These are phyloP conservation scores for Gopherus flavomarginatus DNA, from an alignment of 2,113 vertebrate genomes.

Conservation along the genomic window DNA sequence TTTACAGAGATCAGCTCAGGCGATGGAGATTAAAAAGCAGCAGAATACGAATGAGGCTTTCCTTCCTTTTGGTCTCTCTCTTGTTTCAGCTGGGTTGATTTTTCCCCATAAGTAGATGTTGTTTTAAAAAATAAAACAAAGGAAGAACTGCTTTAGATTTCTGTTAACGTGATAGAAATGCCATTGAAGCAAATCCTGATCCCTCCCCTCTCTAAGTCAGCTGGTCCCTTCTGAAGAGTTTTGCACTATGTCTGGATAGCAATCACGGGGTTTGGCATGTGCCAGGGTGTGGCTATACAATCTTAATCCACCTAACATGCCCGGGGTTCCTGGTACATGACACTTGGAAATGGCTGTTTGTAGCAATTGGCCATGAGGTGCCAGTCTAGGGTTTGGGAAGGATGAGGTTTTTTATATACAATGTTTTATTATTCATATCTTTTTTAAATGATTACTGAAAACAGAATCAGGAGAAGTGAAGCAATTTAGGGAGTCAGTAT, in stretches of 20 bases:
- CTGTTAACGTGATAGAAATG: not conserved
- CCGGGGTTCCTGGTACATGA: not conserved
- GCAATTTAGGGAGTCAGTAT: not conserved
- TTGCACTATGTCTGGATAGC: not conserved
- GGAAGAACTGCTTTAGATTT: not conserved
- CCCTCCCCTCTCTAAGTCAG: not conserved
- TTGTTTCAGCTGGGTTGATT: slow-evolving; percentile 4
- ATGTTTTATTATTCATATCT: not conserved
- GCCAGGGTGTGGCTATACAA: not conserved
- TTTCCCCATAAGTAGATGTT: not conserved
- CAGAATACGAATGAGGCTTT: not conserved
- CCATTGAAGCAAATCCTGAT: not conserved
- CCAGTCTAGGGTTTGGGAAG: not conserved
- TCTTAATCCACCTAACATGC: not conserved
- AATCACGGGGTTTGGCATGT: not conserved
- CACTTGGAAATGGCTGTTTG: not conserved
- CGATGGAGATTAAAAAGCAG: slow-evolving; percentile 34
- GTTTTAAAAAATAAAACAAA: not conserved
- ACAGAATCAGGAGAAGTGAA: not conserved
- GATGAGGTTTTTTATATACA: not conserved
- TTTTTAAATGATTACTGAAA: not conserved
- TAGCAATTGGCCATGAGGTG: not conserved
- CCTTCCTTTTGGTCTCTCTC: slow-evolving; percentile 19
- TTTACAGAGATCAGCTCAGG: slow-evolving; percentile 26
- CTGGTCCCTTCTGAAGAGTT: not conserved